Percentiles rank a stretch among this genome's conserved stretches.
These are phyloP conservation scores for Mya arenaria DNA, from an alignment of 1,140 invertebrate species.

Conservation along the genomic window DNA sequence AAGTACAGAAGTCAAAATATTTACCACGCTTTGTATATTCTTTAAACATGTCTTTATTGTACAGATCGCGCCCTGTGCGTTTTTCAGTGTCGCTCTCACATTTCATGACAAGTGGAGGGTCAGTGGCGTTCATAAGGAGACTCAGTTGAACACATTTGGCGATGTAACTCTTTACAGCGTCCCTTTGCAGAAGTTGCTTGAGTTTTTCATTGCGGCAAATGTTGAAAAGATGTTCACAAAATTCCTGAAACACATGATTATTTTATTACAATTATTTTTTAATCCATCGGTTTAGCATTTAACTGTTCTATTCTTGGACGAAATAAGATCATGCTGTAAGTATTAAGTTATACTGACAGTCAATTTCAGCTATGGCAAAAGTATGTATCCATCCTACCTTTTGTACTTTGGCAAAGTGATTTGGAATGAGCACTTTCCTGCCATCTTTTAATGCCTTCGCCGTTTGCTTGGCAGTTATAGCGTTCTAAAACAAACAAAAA, in stretches of 20 bases:
- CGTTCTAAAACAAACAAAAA: background rate
- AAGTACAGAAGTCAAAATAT: background rate
- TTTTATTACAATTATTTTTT: background rate
- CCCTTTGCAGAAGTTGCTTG: background rate
- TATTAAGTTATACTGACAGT: too few species aligned
- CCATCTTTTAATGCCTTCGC: constrained; percentile 7
- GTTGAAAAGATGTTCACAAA: background rate
- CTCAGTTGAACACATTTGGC: constrained; percentile 9
- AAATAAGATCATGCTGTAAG: too few species aligned
- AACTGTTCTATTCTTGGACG: background rate
- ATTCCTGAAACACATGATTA: background rate
- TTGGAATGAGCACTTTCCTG: background rate
- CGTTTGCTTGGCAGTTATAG: background rate
- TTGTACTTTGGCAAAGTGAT: background rate
- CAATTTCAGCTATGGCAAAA: too few species aligned
- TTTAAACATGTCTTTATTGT: constrained; percentile 21
- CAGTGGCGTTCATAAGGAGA: constrained; percentile 4
- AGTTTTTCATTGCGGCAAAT: background rate
- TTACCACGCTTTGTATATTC: constrained; percentile 34
- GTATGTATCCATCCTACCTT: too few species aligned
- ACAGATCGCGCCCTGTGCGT: too few species aligned
- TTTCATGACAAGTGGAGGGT: background rate
- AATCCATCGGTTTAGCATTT: background rate
- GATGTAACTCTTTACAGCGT: background rate
- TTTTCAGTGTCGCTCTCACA: constrained; percentile 60